Base-by-base conservation (phyloP, 2,797 vertebrate genomes). In the Hapalemur alaotrensis region DNA sequence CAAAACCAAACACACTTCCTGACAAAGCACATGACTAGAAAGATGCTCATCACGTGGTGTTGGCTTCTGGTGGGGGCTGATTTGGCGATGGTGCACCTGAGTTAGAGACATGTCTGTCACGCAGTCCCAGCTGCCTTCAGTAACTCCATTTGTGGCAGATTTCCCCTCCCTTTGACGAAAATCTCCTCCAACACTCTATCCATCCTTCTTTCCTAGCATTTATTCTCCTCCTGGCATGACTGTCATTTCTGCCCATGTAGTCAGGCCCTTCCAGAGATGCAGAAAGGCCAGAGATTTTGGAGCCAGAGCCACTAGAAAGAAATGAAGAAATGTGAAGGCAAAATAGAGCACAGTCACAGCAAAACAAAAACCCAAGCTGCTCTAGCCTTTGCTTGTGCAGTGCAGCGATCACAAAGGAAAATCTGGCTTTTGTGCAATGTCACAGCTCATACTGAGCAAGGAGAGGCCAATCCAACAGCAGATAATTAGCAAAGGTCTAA, bases 41-140 rank as follows among this genome's bases (percentile, higher is more conserved):
- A 65, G 41, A 75, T 20, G 46, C 65, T 65, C 5, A 0, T 14
- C 12, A 0, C 3, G 4, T 7, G 13, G 22, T 1, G 1, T 1
- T 48, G 28, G 67, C 65, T 95, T n/a, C 84, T 32, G 22, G 28
- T 59, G 18, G 48, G 28, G 48, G 57, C 9, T 20, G 25, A 35
- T 20, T 86, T 90, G 92, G 86, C 38, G 67, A 93, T 78, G 41
- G 0, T 20, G 75, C 5, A 83, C 81, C 95, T 96, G 92, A 83
- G 61, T 80, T 80, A 93, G 93, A 95, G 93, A 73, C 86, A 69
- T 52, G 41, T 96, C 97, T 97, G 96, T 63, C 95, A 96, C 92
- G 43, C 85, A 59, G 93, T 98, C 70, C 46, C 0, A 6, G 96
- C 46, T 80, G 89, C 88, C 93, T 95, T 95, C 91, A 20, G 7